A percentile compares a stretch with the other conserved stretches of the same genome.
Conservation (phyloP, 2,888 invertebrate genomes). For the Parnassius apollo region DNA sequence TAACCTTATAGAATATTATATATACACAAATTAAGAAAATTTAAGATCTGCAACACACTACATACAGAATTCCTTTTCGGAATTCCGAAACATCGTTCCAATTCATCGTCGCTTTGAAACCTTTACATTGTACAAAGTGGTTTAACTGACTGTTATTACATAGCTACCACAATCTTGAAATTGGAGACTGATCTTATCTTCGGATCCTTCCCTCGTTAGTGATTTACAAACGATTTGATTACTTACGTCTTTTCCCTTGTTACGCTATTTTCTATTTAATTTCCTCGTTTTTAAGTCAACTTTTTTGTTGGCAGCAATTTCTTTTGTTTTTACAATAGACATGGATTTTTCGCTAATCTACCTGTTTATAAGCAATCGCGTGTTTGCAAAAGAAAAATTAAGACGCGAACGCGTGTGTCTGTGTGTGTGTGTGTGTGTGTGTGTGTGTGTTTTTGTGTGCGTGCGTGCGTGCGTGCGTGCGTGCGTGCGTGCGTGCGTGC, state of each 20-base stretch:
- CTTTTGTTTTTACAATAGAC: conserved; percentile 10
- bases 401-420: no score
- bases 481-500: no score
- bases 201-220: conserved; percentile 19
- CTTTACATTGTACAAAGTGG: conserved; percentile 26
- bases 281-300: conserved; percentile 6
- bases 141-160: conserved; percentile 4
- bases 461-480: no score
- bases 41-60: no score
- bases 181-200: conserved; percentile 40
- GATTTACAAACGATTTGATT: conserved; percentile 20
- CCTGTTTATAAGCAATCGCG: no score
- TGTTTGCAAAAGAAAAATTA: no score
- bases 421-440: no score
- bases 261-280: conserved; percentile 15
- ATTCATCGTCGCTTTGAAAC: conserved; percentile 29
- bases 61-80: no score
- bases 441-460: no score
- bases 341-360: neutral
- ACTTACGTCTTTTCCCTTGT: conserved; percentile 24
- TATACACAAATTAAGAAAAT: no score
- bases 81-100: no score
- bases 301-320: neutral
- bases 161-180: conserved; percentile 35
- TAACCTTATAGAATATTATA: no score